Evolutionary conservation across 1,140 invertebrate species (phyloP), one percentile per base, ranked within the genome.

Genomic region (Macrocentrus cingulum): DNA sequence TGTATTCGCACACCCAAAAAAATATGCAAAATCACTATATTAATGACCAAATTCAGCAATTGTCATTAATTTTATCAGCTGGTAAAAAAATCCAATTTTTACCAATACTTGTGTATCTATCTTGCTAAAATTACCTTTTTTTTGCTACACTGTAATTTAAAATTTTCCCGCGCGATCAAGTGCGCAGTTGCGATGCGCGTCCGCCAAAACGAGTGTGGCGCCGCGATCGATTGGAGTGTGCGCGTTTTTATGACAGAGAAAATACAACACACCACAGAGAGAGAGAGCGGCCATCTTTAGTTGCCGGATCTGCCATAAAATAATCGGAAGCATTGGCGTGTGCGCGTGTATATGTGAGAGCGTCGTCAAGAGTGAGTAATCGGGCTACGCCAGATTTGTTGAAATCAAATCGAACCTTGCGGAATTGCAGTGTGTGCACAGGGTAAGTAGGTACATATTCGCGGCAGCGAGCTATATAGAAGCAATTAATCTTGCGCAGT

Each of bases 211-310:
- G 52, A 7, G 15, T 61, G 56, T 62, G 62, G 67, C 65, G 59
- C 36, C 51, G 39, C n/a, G 9, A 49, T 60, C 59, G 54, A 29
- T 32, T 32, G n/a, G 29, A 45, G 18, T 19, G 13, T 9, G 6
- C 44, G 64, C 68, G 66, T 64, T 62, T 62, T 60, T 45, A 18
- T 60, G 59, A n/a, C n/a, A n/a, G n/a, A n/a, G n/a, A n/a, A n/a
- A n/a, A n/a, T n/a, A n/a, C n/a, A n/a, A n/a, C n/a, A n/a, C n/a
- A n/a, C n/a, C n/a, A n/a, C n/a, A n/a, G n/a, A n/a, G n/a, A n/a
- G n/a, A n/a, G n/a, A n/a, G n/a, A n/a, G 57, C 66, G 60, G 65
- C 69, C 69, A 71, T 69, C 64, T 71, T 71, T 68, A 61, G 62
- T 68, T 63, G 61, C 50, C 60, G 48, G 56, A 61, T 52, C 54